Conservation (phyloP, 2,888 invertebrate genomes). For the Trichogramma evanescens region DNA sequence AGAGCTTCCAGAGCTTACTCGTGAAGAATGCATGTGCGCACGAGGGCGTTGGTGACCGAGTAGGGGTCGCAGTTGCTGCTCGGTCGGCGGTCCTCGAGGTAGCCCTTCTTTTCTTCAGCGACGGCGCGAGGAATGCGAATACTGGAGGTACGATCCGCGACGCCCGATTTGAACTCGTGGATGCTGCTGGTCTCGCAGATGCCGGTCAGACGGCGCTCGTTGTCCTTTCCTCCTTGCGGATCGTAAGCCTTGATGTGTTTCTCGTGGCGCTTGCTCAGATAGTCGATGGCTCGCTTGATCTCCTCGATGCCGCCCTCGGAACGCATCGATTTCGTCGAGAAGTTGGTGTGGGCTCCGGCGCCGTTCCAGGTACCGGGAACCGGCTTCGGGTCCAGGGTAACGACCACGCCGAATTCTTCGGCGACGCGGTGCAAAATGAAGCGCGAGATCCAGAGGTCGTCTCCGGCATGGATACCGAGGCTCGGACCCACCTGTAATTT, state of each 20-base stretch:
- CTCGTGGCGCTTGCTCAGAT: constrained; percentile 82
- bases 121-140: constrained; percentile 89
- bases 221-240: constrained; percentile 92
- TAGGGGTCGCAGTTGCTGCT: constrained; percentile 92
- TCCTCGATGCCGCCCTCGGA: constrained; percentile 79
- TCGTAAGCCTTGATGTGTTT: constrained; percentile 95
- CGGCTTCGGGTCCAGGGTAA: constrained; percentile 71
- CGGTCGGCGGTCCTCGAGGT: constrained; percentile 89
- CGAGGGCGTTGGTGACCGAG: constrained; percentile 74
- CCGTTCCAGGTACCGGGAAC: constrained; percentile 78
- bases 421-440: constrained; percentile 81
- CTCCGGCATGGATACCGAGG: constrained; percentile 73
- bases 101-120: constrained; percentile 86
- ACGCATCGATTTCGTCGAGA: constrained; percentile 89
- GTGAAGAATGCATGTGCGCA: constrained; percentile 77
- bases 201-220: constrained; percentile 90
- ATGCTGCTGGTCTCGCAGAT: constrained; percentile 94
- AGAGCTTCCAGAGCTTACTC: constrained; percentile 50
- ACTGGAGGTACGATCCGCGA: constrained; percentile 89
- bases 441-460: constrained; percentile 82
- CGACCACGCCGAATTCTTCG: constrained; percentile 82
- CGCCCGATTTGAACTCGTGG: constrained; percentile 91
- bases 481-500: constrained; percentile 69
- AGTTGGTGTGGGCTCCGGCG: constrained; percentile 94
- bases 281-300: constrained; percentile 93